Percentiles rank a stretch among this genome's conserved stretches.
Evolutionary conservation across 2,797 vertebrate species (phyloP).

Genomic region (Perodicticus potto): DNA sequence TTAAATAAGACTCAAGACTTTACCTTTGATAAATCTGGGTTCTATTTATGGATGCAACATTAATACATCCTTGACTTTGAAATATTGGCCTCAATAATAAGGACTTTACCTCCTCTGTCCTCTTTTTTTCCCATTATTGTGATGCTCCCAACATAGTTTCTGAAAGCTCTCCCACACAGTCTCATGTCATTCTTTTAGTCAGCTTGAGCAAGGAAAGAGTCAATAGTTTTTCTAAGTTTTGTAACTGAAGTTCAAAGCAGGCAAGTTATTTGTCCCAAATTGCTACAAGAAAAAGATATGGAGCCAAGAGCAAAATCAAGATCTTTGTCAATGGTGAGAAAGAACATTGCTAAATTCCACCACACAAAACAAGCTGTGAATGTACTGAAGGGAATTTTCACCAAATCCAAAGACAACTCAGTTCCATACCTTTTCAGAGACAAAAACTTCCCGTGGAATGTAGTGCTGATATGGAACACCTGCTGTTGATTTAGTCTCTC

Average conservation of each 20-base stretch:
- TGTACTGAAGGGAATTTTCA: neutral
- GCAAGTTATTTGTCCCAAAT: neutral
- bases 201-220: neutral
- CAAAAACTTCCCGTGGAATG: neutral
- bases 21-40: neutral
- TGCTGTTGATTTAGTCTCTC: neutral
- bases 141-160: neutral
- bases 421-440: neutral
- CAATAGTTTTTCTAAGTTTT: neutral
- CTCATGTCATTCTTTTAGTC: neutral
- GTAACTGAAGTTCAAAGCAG: neutral
- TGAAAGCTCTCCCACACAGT: neutral
- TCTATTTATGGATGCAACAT: neutral
- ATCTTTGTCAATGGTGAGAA: neutral
- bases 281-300: neutral
- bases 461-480: neutral
- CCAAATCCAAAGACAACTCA: neutral
- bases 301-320: neutral
- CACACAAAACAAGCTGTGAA: neutral
- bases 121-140: neutral
- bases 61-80: neutral
- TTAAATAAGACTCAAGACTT: neutral
- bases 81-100: neutral
- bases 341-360: neutral
- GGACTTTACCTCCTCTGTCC: neutral